Evolutionary conservation across 2,888 invertebrate genomes (phyloP).

Genomic region (Mesodorylaimus sp.): DNA sequence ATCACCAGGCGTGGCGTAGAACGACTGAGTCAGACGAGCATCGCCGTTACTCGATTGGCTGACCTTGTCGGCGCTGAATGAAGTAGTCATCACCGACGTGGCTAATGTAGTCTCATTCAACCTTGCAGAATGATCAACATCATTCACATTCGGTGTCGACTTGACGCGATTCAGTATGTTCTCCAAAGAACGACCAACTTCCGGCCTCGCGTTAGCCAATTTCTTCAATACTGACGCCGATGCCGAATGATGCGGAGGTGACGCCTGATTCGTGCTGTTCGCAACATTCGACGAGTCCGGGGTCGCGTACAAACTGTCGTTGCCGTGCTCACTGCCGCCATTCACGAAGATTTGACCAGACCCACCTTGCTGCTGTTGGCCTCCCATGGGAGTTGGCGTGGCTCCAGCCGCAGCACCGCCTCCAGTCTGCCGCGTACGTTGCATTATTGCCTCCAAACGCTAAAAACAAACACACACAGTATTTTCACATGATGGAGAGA

Average conservation of each 20-base stretch:
- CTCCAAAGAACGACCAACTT: neutral
- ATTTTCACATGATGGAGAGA: neutral
- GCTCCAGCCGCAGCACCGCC: neutral
- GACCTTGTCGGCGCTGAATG: no score
- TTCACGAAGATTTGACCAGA: no score
- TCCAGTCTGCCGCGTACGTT: neutral
- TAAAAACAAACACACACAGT: neutral
- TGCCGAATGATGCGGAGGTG: neutral
- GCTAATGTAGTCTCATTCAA: no score
- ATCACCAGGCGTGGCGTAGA: no score
- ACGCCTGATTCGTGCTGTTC: neutral
- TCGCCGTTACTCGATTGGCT: no score
- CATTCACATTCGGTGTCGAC: neutral
- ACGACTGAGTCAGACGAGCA: no score
- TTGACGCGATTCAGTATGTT: neutral
- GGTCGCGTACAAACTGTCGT: neutral
- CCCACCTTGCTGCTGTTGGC: no score
- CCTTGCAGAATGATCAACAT: no score
- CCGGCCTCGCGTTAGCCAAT: neutral
- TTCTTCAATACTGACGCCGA: neutral
- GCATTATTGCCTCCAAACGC: constrained; percentile 3
- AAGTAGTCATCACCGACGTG: no score
- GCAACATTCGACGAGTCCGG: neutral
- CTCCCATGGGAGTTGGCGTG: no score
- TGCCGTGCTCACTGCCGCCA: neutral